These are phyloP conservation scores for Drosophila lacertosa DNA, from an alignment of 1,140 invertebrate genomes.

Conservation along the genomic window DNA sequence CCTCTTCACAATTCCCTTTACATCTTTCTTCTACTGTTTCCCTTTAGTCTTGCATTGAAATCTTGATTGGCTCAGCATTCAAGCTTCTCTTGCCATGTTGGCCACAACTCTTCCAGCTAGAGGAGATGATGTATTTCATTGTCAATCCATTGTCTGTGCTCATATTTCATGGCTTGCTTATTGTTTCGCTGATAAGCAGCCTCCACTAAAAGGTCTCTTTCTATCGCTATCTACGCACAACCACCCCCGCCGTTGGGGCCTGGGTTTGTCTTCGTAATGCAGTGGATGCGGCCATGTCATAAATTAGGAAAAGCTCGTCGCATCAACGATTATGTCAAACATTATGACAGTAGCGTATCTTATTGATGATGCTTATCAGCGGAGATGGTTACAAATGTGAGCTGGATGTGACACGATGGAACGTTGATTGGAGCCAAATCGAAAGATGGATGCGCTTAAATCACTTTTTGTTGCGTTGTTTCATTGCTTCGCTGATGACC, in stretches of 20 bases:
- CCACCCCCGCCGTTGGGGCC: slow-evolving; percentile 5
- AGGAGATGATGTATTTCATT: slow-evolving; percentile 21
- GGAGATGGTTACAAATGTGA: slow-evolving; percentile 39
- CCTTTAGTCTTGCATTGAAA: not conserved
- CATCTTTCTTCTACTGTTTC: not conserved
- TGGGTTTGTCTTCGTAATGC: slow-evolving; percentile 35
- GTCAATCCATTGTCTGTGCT: slow-evolving; percentile 35
- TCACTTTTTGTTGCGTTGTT: slow-evolving; percentile 26
- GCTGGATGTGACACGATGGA: slow-evolving; percentile 49
- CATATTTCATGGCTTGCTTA: slow-evolving; percentile 67
- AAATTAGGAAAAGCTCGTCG: slow-evolving; percentile 65
- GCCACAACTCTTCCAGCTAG: slow-evolving; percentile 14
- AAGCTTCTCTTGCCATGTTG: not conserved
- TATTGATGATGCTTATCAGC: slow-evolving; percentile 64
- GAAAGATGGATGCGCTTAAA: slow-evolving; percentile 55
- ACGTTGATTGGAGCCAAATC: slow-evolving; percentile 49
- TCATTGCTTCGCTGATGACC: slow-evolving; percentile 12
- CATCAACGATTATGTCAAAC: slow-evolving; percentile 70
- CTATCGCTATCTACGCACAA: not conserved
- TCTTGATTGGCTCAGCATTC: slow-evolving; percentile 15
- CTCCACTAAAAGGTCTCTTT: slow-evolving; percentile 9
- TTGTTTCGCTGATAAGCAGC: slow-evolving; percentile 60
- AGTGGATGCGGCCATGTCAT: slow-evolving; percentile 67
- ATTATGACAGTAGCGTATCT: slow-evolving; percentile 57
- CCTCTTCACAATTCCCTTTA: not conserved